A percentile compares a stretch with the other conserved stretches of the same genome.
phyloP scores from a whole-genome alignment of 2,113 vertebrate species.

The Apus apus region DNA sequence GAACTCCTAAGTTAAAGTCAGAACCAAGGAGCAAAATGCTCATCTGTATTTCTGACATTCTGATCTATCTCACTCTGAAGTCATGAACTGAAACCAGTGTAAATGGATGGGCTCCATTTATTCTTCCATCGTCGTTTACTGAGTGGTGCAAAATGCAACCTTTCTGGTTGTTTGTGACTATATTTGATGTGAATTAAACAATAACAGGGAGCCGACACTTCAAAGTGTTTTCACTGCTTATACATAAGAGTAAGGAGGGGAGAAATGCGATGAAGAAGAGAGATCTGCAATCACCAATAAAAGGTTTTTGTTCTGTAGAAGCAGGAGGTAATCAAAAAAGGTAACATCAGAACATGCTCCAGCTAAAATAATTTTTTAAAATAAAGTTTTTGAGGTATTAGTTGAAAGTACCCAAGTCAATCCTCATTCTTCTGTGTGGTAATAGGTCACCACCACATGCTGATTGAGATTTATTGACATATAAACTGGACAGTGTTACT shows the following conservation, averaged over 20 bases:
- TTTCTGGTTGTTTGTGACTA: not conserved
- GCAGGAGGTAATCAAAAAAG: not conserved
- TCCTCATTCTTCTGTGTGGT: not conserved
- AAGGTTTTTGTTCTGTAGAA: not conserved
- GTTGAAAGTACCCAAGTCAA: not conserved
- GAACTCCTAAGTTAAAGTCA: not conserved
- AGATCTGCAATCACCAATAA: not conserved
- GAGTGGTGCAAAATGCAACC: not conserved
- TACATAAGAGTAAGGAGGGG: not conserved
- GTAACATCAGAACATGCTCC: not conserved
- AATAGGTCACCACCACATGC: not conserved
- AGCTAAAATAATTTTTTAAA: not conserved
- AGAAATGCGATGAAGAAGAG: not conserved
- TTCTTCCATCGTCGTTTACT: fast-evolving
- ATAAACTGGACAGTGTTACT: not conserved
- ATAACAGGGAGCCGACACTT: not conserved
- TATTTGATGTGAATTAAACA: not conserved
- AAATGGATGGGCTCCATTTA: not conserved
- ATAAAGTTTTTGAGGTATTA: not conserved
- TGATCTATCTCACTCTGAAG: not conserved
- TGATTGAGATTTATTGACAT: not conserved
- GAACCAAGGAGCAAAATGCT: not conserved
- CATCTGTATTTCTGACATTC: not conserved
- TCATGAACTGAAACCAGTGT: not conserved
- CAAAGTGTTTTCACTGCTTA: not conserved